Conservation (phyloP, 1,140 invertebrate genomes). For the Pectinophora gossypiella region DNA sequence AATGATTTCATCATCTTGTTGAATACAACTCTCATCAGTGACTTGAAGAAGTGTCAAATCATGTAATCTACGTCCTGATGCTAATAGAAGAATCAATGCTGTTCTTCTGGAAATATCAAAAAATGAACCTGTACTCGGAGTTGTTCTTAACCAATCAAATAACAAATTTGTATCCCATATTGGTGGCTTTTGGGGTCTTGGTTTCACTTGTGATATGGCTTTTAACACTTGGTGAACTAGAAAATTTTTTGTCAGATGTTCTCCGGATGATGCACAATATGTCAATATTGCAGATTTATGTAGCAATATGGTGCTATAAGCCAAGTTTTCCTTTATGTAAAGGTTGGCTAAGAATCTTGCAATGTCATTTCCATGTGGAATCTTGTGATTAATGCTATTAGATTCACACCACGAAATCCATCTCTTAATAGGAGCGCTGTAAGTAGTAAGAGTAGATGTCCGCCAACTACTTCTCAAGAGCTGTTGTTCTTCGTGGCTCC, state of each 20-base stretch:
- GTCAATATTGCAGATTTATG: neutral
- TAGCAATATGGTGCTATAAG: neutral
- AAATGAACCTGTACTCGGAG: neutral
- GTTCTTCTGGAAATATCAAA: constrained; percentile 30
- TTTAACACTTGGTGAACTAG: constrained; percentile 9
- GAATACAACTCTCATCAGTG: constrained; percentile 12
- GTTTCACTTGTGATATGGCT: constrained; percentile 2
- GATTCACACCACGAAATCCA: constrained; percentile 10
- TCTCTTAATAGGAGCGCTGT: neutral
- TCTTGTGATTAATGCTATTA: constrained; percentile 5
- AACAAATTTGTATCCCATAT: neutral
- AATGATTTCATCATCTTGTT: constrained; percentile 22
- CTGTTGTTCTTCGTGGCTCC: neutral
- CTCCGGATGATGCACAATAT: neutral
- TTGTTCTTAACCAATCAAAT: neutral
- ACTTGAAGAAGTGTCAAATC: constrained; percentile 27
- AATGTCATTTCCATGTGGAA: neutral
- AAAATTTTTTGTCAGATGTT: constrained; percentile 7
- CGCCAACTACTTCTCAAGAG: neutral
- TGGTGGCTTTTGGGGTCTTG: neutral
- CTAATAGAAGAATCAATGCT: constrained; percentile 29
- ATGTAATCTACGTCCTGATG: constrained; percentile 32
- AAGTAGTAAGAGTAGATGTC: neutral
- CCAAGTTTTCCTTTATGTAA: neutral
- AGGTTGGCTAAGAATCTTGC: neutral